Base-by-base conservation (phyloP, 2,888 invertebrate species). In the Lycophotia porphyrea region DNA sequence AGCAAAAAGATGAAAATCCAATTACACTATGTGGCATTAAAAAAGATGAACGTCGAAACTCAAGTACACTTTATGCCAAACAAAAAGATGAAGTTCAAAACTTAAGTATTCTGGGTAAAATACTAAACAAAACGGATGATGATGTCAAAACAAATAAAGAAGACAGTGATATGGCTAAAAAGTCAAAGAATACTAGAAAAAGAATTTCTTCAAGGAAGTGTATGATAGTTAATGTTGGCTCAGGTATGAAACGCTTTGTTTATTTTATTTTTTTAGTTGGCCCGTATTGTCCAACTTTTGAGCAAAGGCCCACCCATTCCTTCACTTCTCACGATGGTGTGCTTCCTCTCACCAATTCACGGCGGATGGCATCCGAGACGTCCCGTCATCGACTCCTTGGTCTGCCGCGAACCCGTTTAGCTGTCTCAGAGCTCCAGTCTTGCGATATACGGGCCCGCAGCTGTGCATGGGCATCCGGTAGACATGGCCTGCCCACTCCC, bases 231-330 rank as follows among this genome's bases (percentile, higher is more conserved):
- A 70, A 72, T 63, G 0, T 5, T 63, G 36, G 7, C 60, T 8
- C 63, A 71, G 79, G 84, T 81, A 81, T 34, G 21, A 27, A 55
- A 39, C 11, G n/a, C n/a, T 55, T 52, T 42, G 52, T 11, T 71
- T 39, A 52, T 69, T 64, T 18, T 67, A n/a, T 42, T 13, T 42
- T 42, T 39, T 39, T 9, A 9, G 3, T 39, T 39, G 9, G 39
- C 39, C 39, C 39, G 8, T 39, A 39, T 9, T 39, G 39, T 9
- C 39, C 39, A 8, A 39, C 39, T 39, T 1, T 9, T 39, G 39
- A 39, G 39, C 36, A 36, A 36, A 36, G 36, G 8, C 39, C 36
- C 7, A 0, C 39, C 9, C 8, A 9, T 39, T 9, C 9, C 9
- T 39, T 9, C 8, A 9, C 9, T 39, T 39, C 39, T 39, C 39